Evolutionary conservation across 2,888 invertebrate species (phyloP), one percentile per base, ranked within the genome.

Genomic region (Hydrotaea diabolus): DNA sequence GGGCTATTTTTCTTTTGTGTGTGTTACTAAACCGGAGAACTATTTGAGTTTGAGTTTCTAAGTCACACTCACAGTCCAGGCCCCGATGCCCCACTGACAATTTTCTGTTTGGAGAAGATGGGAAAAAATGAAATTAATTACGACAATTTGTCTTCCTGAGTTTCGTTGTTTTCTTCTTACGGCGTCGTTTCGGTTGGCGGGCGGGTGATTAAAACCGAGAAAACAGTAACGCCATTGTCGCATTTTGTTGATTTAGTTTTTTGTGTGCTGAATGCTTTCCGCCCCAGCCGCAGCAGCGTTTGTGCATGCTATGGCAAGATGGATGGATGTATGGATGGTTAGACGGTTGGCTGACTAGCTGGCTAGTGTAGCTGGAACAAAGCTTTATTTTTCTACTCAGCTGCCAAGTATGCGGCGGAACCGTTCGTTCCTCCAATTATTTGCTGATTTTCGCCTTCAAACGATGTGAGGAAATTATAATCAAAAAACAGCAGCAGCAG

Each of bases 91-190:
- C 7, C 31, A 13, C 39, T 59, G 26, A 26, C 8, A 49, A 49
- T n/a, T 49, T 49, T 13, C 26, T 26, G 13, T 62, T 62, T 36
- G n/a, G 31, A n/a, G 31, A 17, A 73, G 43, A 77, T 77, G 46
- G 55, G 17, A 49, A 62, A 75, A 81, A 78, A 39, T 66, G 19
- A 77, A 80, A 80, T 80, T 84, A 85, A 85, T 82, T 82, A 73
- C 76, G 73, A 79, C 73, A 79, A 85, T 85, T 85, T 82, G 76
- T 79, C 76, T 78, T n/a, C n/a, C n/a, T 79, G 49, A 77, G 57
- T 82, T 77, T 84, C 69, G 72, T 49, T 17, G 19, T 78, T 31
- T 36, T 21, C 0, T 69, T 71, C 64, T 72, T 73, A 3, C 11
- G 57, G 73, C 75, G 66, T 69, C 66, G 66, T 31, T 73, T 79